phyloP scores from a whole-genome alignment of 2,113 vertebrate genomes.

The Phalacrocorax carbo region DNA sequence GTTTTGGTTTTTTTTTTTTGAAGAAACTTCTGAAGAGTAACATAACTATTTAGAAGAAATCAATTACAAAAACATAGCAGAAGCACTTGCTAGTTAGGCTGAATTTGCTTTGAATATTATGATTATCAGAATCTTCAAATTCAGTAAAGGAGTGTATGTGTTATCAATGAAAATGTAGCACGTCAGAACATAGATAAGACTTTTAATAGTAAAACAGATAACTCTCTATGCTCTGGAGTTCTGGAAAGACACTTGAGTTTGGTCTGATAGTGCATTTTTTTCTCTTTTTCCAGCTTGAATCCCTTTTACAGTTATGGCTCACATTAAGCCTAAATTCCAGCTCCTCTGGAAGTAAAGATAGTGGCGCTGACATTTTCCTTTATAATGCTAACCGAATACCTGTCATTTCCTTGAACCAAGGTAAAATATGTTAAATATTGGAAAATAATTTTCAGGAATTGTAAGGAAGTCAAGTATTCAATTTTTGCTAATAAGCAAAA shows the following conservation, averaged over 20 bases:
- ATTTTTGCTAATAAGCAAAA: not conserved
- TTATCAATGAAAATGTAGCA: not conserved
- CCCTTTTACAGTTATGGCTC: slow-evolving; percentile 94
- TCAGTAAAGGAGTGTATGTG: not conserved
- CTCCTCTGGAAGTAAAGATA: slow-evolving; percentile 86
- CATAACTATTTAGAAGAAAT: not conserved
- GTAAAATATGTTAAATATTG: slow-evolving; percentile 68
- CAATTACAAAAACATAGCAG: not conserved
- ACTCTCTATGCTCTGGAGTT: not conserved
- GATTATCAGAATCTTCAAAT: not conserved
- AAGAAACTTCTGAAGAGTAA: not conserved
- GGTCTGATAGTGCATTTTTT: not conserved
- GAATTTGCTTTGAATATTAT: not conserved
- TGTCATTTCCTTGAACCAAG: slow-evolving; percentile 95
- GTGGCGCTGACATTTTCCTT: slow-evolving; percentile 90
- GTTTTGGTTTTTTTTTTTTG: not conserved
- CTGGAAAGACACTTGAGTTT: not conserved
- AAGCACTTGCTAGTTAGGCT: not conserved
- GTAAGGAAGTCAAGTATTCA: not conserved
- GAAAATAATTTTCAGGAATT: not conserved
- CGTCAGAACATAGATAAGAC: not conserved
- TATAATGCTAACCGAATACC: slow-evolving; percentile 95
- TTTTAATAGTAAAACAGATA: not conserved
- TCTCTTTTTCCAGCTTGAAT: slow-evolving; percentile 84
- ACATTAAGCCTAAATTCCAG: slow-evolving; percentile 96